Evolutionary conservation across 2,113 vertebrate genomes (phyloP).

Genomic region (Corythornis vintsioides): DNA sequence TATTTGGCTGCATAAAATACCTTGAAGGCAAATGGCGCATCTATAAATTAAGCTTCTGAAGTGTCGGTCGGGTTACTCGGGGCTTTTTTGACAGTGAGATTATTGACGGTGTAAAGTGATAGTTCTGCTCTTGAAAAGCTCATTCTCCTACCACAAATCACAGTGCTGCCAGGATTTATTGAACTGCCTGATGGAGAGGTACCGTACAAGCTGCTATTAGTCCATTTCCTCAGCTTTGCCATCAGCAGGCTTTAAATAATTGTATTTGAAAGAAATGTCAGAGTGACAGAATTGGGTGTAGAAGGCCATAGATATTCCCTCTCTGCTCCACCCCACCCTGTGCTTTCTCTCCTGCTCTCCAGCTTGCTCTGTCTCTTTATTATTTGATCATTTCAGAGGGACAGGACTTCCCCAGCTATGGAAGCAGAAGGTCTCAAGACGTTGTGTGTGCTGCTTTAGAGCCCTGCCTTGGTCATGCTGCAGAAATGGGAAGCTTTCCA

Average conservation of each 20-base stretch:
- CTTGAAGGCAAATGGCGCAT: slow-evolving; percentile 58
- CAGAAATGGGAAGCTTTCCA: not conserved
- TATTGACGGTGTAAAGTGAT: slow-evolving; percentile 58
- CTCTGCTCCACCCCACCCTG: not conserved
- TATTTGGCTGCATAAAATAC: slow-evolving; percentile 67
- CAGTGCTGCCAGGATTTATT: slow-evolving; percentile 64
- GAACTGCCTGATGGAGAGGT: slow-evolving; percentile 53
- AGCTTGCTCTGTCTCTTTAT: not conserved
- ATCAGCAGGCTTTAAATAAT: slow-evolving; percentile 67
- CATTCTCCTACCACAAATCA: slow-evolving; percentile 62
- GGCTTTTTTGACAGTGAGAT: slow-evolving; percentile 49
- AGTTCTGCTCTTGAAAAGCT: slow-evolving; percentile 63
- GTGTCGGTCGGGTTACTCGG: slow-evolving; percentile 40
- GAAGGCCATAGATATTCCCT: slow-evolving; percentile 27
- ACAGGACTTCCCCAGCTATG: not conserved
- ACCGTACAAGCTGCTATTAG: slow-evolving; percentile 50
- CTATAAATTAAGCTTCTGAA: slow-evolving; percentile 57
- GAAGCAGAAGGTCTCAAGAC: not conserved
- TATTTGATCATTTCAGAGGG: slow-evolving; percentile 30
- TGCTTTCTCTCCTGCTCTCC: not conserved
- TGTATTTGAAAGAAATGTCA: slow-evolving; percentile 67
- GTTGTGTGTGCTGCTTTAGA: not conserved
- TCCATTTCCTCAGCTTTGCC: slow-evolving; percentile 62
- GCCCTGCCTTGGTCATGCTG: not conserved
- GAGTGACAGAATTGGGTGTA: slow-evolving; percentile 39